phyloP scores from a whole-genome alignment of 2,113 vertebrate genomes.

The Catagonus wagneri region DNA sequence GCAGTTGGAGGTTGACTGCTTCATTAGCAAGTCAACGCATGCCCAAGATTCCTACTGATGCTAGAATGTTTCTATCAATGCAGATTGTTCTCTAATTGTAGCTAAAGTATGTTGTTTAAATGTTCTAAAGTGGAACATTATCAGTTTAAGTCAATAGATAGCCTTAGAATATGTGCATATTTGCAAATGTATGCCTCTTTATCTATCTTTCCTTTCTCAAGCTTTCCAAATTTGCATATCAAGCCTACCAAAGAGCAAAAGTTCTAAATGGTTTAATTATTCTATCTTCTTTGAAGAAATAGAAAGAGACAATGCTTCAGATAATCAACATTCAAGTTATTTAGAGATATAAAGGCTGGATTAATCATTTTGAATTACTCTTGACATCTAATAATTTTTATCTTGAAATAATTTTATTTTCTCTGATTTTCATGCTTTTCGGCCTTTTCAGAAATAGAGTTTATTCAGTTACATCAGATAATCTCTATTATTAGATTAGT shows the following conservation, averaged over 20 bases:
- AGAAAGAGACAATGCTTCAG: conserved; percentile 38
- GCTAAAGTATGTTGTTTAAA: conserved; percentile 59
- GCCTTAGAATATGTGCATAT: conserved; percentile 41
- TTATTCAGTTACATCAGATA: neutral
- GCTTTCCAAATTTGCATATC: conserved; percentile 44
- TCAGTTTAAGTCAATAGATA: conserved; percentile 51
- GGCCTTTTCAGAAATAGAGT: neutral
- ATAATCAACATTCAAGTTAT: conserved; percentile 29
- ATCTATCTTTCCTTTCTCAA: conserved; percentile 49
- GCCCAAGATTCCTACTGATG: conserved; percentile 55
- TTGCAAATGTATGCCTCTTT: conserved; percentile 51
- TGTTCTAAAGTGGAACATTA: conserved; percentile 58
- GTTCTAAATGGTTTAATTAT: conserved; percentile 63
- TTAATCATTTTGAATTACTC: conserved; percentile 37
- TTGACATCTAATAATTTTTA: conserved; percentile 30
- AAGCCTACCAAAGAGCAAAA: conserved; percentile 4
- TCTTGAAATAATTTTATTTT: conserved; percentile 41
- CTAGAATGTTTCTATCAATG: conserved; percentile 53
- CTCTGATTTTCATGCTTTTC: conserved; percentile 46
- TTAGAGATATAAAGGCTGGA: conserved; percentile 27
- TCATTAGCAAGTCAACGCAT: conserved; percentile 72
- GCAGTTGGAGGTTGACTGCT: conserved; percentile 63
- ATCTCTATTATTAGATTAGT: neutral
- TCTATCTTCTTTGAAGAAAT: conserved; percentile 57
- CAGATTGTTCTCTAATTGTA: conserved; percentile 25